Conservation (phyloP, 2,888 invertebrate species). For the Embidobia sp. region DNA sequence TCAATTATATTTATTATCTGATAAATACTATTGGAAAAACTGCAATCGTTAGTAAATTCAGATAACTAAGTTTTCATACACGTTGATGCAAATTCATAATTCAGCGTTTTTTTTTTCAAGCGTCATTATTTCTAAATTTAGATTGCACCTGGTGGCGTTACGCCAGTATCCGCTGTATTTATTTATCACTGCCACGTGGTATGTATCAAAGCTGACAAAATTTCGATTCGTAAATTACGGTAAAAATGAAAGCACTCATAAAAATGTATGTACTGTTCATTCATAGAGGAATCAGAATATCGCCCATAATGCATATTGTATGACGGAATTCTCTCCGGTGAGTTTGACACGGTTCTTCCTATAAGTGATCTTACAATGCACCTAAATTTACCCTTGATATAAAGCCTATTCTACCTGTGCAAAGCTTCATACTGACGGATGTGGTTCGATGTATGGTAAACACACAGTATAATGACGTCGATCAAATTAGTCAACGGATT, state of each 20-base stretch:
- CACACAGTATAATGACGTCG: constrained; percentile 27
- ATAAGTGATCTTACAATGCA: constrained; percentile 9
- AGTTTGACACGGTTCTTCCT: constrained; percentile 1
- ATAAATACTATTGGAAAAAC: no score
- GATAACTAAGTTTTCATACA: background rate
- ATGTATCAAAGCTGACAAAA: constrained; percentile 20
- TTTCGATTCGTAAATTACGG: background rate
- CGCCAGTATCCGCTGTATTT: constrained; percentile 37
- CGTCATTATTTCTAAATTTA: constrained; percentile 45
- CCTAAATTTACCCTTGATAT: constrained; percentile 25
- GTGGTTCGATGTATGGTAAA: constrained; percentile 37
- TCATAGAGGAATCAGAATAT: no score
- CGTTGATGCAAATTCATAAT: constrained; percentile 14
- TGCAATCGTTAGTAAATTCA: no score
- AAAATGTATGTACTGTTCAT: no score
- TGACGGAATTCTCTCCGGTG: constrained; percentile 2
- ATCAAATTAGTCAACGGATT: constrained; percentile 18
- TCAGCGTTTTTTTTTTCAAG: constrained; percentile 12
- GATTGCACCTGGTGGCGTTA: constrained; percentile 45
- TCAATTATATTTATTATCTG: no score
- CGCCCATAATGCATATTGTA: no score
- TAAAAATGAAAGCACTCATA: constrained; percentile 10
- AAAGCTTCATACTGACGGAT: constrained; percentile 1
- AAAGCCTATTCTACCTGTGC: constrained; percentile 12
- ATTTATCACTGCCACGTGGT: constrained; percentile 53